Evolutionary conservation across 2,113 vertebrate species (phyloP), one percentile per base, ranked within the genome.

Genomic region (Guaruba guarouba): DNA sequence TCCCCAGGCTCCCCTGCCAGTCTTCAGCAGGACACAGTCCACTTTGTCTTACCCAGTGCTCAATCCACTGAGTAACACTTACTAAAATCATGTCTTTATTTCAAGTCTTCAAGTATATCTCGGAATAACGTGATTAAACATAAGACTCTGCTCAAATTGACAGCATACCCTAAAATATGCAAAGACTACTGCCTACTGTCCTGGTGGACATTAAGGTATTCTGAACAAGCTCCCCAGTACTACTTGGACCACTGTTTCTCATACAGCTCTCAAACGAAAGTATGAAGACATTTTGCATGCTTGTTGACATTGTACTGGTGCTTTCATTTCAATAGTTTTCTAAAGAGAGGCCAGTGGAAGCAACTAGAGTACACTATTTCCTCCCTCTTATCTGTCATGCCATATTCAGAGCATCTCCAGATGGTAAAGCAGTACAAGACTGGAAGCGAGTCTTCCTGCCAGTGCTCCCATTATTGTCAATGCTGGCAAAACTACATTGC

Each of bases 401-500:
- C n/a, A 8, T 8, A 29, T 14, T 31, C 67, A 33, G n/a, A 29
- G 10, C 4, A 25, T 52, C 66, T 70, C 46, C 3, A 28, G 31
- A 31, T 4, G 25, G 46, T 8, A 27, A 16, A 81, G 67, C 18
- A 57, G n/a, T 2, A 10, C 1, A 37, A 55, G 37, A 35, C 61
- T 70, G 37, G 68, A 41, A 92, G 33, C 12, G 46, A 49, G 19
- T 89, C 91, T 6, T 86, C 71, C 79, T 12, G 1, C 82, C 82
- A 44, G 86, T 2, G 7, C 94, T 77, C 48, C 93, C 35, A 63
- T 31, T 48, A 49, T 28, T 94, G 91, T 78, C 94, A 66, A 55
- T 51, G n/a, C 94, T 96, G 89, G 93, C 95, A 95, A 69, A 75
- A 52, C 27, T 43, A 11, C 17, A 69, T 17, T 18, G 91, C 95